Conservation (phyloP, 37 sponge, comb jelly and placozoan species). For the Dysidea cf. avara region DNA sequence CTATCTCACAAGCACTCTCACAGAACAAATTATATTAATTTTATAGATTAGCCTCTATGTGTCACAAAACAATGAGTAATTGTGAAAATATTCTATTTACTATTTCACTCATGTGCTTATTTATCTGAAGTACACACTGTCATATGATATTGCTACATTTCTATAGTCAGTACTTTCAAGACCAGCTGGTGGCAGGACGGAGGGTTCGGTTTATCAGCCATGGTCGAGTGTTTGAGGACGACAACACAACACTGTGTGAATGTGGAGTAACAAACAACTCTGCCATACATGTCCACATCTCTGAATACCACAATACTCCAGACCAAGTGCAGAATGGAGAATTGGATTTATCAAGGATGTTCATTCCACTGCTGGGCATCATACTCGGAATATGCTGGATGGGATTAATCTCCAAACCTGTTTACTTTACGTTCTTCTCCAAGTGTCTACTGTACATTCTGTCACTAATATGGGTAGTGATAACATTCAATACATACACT, state of each 20-base stretch:
- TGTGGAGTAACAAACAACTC: slow-evolving; percentile 15
- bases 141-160: neutral
- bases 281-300: slow-evolving; percentile 59
- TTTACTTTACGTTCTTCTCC: slow-evolving; percentile 34
- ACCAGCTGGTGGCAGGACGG: slow-evolving; percentile 18
- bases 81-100: too few relatives aligned
- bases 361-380: slow-evolving; percentile 61
- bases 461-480: slow-evolving; percentile 47
- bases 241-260: slow-evolving; percentile 11
- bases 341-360: slow-evolving; percentile 49
- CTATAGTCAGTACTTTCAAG: slow-evolving; percentile 34
- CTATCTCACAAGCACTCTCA: too few relatives aligned
- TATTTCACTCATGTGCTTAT: too few relatives aligned
- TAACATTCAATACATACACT: too few relatives aligned
- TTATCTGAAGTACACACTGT: too few relatives aligned
- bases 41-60: too few relatives aligned
- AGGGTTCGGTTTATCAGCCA: slow-evolving; percentile 58
- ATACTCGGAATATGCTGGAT: slow-evolving; percentile 57
- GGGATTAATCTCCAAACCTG: slow-evolving; percentile 32
- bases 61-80: too few relatives aligned
- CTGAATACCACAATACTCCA: neutral
- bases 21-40: too few relatives aligned
- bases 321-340: slow-evolving; percentile 3
- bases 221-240: slow-evolving; percentile 41
- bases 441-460: slow-evolving; percentile 50